A percentile compares a stretch with the other conserved stretches of the same genome.
phyloP scores from a whole-genome alignment of 1,140 invertebrate genomes.

The Acromyrmex heyeri region DNA sequence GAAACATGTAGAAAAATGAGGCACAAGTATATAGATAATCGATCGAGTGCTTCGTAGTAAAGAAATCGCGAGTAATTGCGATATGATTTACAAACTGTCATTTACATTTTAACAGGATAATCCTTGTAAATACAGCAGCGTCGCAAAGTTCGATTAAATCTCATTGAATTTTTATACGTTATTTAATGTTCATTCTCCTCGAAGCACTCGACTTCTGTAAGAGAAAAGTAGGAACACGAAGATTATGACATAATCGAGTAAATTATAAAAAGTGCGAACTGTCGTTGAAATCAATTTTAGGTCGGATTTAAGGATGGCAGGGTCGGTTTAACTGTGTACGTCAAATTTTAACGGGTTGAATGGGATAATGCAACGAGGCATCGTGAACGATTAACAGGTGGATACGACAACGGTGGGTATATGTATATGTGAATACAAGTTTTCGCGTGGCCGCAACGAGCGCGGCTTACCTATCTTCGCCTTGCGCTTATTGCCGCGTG shows the following conservation, averaged over 20 bases:
- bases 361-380: conserved; percentile 38
- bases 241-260: neutral
- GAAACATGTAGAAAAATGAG: conserved; percentile 23
- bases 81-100: neutral
- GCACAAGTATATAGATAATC: neutral
- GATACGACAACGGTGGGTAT: conserved; percentile 69
- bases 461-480: conserved; percentile 77
- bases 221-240: neutral
- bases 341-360: neutral
- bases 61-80: neutral
- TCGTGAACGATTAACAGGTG: conserved; percentile 68
- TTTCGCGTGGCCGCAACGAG: conserved; percentile 68
- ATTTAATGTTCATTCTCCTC: neutral
- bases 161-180: neutral
- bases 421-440: conserved; percentile 62
- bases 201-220: conserved; percentile 19
- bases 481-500: conserved; percentile 76
- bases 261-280: conserved; percentile 10
- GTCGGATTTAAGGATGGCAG: neutral
- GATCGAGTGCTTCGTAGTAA: conserved; percentile 28
- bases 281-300: conserved; percentile 2
- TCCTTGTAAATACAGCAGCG: neutral
- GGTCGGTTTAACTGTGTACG: neutral
- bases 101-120: neutral
- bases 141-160: neutral